Base-by-base conservation (phyloP, 2,888 invertebrate genomes). In the Ornithoptera priamus region DNA sequence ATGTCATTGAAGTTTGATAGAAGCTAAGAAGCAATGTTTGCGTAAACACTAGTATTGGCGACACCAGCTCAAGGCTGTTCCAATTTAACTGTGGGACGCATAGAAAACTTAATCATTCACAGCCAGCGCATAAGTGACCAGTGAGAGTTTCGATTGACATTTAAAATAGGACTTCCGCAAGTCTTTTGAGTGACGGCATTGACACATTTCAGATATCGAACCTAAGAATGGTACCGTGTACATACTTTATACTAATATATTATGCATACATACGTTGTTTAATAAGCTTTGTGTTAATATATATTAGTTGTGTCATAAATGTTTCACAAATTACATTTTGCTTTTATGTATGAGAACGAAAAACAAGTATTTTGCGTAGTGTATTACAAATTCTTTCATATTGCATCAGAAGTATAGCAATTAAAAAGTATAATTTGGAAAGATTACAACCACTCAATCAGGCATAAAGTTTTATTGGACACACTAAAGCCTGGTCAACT, bases 61-160 rank as follows among this genome's bases (percentile, higher is more conserved):
- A 71, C 76, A 72, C 70, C 64, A 66, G 39, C 62, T 72, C 77
- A 76, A 78, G 77, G 77, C 67, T 75, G 75, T 77, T 75, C 75
- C 73, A 75, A 75, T 75, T 77, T 73, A 72, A 74, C 75, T 71
- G 62, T 59, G 67, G 66, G 39, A 65, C 66, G 65, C 65, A 65
- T 72, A 71, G 71, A 74, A 70, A 72, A 39, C 60, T 56, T 30
- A 65, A 62, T 60, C 15, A 56, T 36, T 42, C 60, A 64, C 70
- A 71, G 67, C 65, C 61, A 36, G 46, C 60, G 63, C 59, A 67
- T 60, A 53, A 60, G 56, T 59, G 18, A 61, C 39, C 57, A 42
- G 64, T 62, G 64, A 64, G 67, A 71, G 67, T 57, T 36, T 65
- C 64, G 57, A 57, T 56, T 63, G 73, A 71, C 71, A 73, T 72